phyloP scores from a whole-genome alignment of 2,888 invertebrate genomes.

The Epinotia bilunana region DNA sequence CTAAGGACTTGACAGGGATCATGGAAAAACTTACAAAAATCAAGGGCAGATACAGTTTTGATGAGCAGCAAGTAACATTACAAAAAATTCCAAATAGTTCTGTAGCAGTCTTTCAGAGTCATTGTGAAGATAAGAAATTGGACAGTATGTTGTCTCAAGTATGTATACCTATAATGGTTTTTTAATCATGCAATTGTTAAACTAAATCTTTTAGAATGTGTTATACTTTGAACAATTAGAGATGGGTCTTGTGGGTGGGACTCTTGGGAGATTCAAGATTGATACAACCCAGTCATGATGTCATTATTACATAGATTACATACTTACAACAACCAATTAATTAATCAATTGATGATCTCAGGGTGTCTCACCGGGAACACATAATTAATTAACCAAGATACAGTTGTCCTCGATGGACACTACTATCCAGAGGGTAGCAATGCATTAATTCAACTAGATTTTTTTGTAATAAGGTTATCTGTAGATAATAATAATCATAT shows the following conservation, averaged over 20 bases:
- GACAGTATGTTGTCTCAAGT: slow-evolving; percentile 86
- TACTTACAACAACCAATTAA: too few species aligned
- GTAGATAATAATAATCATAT: not conserved
- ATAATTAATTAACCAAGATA: too few species aligned
- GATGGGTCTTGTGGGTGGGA: not conserved
- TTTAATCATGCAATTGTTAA: not conserved
- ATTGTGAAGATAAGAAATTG: slow-evolving; percentile 60
- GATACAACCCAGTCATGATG: not conserved
- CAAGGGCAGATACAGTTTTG: slow-evolving; percentile 58
- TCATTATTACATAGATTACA: too few species aligned
- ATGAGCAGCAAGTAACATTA: slow-evolving; percentile 67
- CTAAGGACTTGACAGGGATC: slow-evolving; percentile 83
- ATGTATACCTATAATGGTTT: slow-evolving; percentile 48
- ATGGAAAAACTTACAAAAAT: slow-evolving; percentile 79
- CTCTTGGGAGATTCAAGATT: not conserved
- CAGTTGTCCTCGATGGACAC: not conserved
- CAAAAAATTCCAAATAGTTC: slow-evolving; percentile 85
- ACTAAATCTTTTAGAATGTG: too few species aligned
- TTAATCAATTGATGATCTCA: too few species aligned
- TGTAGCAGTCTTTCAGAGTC: slow-evolving; percentile 87
- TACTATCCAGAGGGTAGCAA: not conserved
- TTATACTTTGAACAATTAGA: not conserved
- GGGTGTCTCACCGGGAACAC: too few species aligned
- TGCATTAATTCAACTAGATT: not conserved
- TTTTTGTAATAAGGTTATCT: not conserved